Conservation (phyloP, 1,140 invertebrate species). For the Eupeodes corollae region DNA sequence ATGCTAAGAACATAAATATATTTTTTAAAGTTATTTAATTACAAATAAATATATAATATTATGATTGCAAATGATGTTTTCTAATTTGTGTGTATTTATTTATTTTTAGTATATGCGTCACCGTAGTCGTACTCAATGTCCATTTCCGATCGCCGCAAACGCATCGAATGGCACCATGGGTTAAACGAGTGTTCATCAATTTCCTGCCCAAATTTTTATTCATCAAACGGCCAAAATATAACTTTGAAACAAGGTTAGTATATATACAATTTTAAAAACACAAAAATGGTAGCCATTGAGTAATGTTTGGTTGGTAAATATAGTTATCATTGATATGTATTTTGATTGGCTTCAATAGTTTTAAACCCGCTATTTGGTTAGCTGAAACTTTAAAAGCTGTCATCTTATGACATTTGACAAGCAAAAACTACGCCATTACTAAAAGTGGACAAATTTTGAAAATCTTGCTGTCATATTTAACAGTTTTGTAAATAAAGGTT, state of each 20-base stretch:
- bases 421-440: too few relatives aligned
- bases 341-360: too few relatives aligned
- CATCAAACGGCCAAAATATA: constrained; percentile 72
- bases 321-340: too few relatives aligned
- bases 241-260: constrained; percentile 52
- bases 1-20: too few relatives aligned
- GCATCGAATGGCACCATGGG: constrained; percentile 89
- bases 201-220: constrained; percentile 74
- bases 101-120: constrained; percentile 80
- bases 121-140: constrained; percentile 94
- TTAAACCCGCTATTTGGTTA: too few relatives aligned
- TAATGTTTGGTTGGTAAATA: background rate
- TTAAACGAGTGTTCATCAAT: constrained; percentile 81
- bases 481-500: too few relatives aligned
- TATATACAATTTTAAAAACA: too few relatives aligned
- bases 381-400: too few relatives aligned
- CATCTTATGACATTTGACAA: too few relatives aligned
- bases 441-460: too few relatives aligned
- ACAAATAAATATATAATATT: background rate
- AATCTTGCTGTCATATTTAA: too few relatives aligned
- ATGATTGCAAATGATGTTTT: too few relatives aligned
- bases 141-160: constrained; percentile 94
- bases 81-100: background rate
- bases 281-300: background rate
- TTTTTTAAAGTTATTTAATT: background rate